Percentiles rank a stretch among this genome's conserved stretches.
phyloP scores from a whole-genome alignment of 2,797 vertebrate species.

The Scarus forsteni region DNA sequence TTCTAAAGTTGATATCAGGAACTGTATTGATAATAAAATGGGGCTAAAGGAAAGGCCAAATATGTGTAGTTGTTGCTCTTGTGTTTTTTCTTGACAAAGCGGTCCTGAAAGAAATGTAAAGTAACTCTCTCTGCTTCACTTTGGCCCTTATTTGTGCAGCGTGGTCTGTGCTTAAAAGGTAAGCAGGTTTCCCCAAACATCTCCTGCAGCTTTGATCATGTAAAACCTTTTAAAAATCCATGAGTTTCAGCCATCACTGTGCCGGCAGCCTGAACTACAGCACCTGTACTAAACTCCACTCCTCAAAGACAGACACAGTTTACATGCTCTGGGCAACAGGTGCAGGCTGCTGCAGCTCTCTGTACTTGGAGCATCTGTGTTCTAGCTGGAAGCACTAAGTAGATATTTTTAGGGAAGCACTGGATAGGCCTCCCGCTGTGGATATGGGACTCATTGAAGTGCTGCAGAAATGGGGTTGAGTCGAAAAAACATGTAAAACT shows the following conservation, averaged over 20 bases:
- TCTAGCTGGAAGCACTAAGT: slow-evolving; percentile 45
- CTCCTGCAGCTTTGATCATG: slow-evolving; percentile 42
- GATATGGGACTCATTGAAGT: slow-evolving; percentile 53
- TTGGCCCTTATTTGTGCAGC: slow-evolving; percentile 2
- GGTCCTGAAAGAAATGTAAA: no score
- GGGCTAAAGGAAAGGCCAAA: no score
- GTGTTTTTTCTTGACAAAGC: no score
- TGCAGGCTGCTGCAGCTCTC: slow-evolving; percentile 41
- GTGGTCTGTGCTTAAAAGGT: neutral
- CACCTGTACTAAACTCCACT: slow-evolving; percentile 22
- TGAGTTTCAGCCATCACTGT: slow-evolving; percentile 13
- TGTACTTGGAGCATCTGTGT: slow-evolving; percentile 56
- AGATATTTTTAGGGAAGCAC: slow-evolving; percentile 50
- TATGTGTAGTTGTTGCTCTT: no score
- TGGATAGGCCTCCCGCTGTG: slow-evolving; percentile 39
- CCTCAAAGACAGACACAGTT: slow-evolving; percentile 40
- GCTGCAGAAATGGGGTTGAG: slow-evolving; percentile 24
- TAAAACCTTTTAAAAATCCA: slow-evolving; percentile 42
- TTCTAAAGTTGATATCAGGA: no score
- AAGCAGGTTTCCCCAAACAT: slow-evolving; percentile 37
- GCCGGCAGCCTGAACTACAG: slow-evolving; percentile 29
- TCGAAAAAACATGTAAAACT: slow-evolving; percentile 41
- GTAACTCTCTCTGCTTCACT: slow-evolving; percentile 4
- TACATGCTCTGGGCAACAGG: slow-evolving; percentile 47
- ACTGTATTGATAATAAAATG: no score